phyloP scores from a whole-genome alignment of 2,888 invertebrate genomes.

The Clunio marinus region DNA sequence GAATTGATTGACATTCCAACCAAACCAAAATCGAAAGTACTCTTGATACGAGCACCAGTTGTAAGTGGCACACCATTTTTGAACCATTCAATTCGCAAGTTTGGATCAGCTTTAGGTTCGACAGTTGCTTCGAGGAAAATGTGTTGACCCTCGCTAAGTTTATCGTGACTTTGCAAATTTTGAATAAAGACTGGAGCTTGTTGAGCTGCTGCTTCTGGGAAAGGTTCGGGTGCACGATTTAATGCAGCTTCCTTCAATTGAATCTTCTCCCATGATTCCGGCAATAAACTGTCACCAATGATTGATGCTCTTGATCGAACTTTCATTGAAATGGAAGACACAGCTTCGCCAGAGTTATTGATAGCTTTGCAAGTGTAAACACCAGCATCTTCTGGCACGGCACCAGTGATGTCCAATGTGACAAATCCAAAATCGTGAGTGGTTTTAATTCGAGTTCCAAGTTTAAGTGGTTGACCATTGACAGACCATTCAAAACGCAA shows the following conservation, averaged over 20 bases:
- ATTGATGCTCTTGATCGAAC: slow-evolving; percentile 79
- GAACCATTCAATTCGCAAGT: slow-evolving; percentile 85
- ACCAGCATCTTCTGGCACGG: slow-evolving; percentile 84
- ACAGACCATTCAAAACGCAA: slow-evolving; percentile 93
- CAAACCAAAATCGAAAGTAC: slow-evolving; percentile 94
- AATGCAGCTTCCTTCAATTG: slow-evolving; percentile 86
- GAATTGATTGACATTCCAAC: slow-evolving; percentile 88
- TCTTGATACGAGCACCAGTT: slow-evolving; percentile 83
- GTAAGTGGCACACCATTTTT: slow-evolving; percentile 83
- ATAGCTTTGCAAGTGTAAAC: slow-evolving; percentile 91
- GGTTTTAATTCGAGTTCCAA: slow-evolving; percentile 87
- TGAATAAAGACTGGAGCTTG: slow-evolving; percentile 95
- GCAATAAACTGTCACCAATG: slow-evolving; percentile 78
- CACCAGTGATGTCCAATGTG: slow-evolving; percentile 83
- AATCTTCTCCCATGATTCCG: slow-evolving; percentile 89
- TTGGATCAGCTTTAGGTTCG: slow-evolving; percentile 84
- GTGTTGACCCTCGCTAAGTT: slow-evolving; percentile 79
- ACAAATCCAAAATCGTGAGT: slow-evolving; percentile 93
- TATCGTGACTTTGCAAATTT: slow-evolving; percentile 79
- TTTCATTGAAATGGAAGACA: slow-evolving; percentile 85
- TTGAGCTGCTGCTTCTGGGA: slow-evolving; percentile 76
- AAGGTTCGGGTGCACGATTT: slow-evolving; percentile 85
- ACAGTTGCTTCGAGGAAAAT: slow-evolving; percentile 85
- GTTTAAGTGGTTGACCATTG: slow-evolving; percentile 86
- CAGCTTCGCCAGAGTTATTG: slow-evolving; percentile 90